A percentile compares a stretch with the other conserved stretches of the same genome.
phyloP scores from a whole-genome alignment of 92 coral and sea anemone genomes.

The Parazoanthus darwini region DNA sequence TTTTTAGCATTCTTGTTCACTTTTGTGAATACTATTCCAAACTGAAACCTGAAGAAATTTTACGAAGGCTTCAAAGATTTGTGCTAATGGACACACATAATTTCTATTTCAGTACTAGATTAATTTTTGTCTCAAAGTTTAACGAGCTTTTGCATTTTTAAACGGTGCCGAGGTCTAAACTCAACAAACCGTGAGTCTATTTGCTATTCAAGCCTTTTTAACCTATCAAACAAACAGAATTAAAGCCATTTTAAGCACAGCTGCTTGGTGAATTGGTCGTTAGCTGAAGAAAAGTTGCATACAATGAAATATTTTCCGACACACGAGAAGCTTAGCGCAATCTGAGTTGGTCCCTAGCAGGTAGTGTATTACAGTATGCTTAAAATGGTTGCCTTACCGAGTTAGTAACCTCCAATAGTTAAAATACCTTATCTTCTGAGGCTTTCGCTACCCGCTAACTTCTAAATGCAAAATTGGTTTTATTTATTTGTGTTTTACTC shows the following conservation, averaged over 20 bases:
- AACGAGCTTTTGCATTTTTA: slow-evolving; percentile 35
- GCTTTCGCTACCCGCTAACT: neutral
- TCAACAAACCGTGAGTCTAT: neutral
- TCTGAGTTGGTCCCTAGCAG: neutral
- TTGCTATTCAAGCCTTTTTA: slow-evolving; percentile 2
- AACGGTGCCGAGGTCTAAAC: slow-evolving; percentile 16
- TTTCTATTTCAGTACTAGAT: neutral
- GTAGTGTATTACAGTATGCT: neutral
- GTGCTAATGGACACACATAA: neutral
- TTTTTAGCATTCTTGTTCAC: neutral
- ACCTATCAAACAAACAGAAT: slow-evolving; percentile 12
- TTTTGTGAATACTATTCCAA: too few species aligned
- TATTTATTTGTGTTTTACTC: too few species aligned
- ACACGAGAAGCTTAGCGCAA: neutral
- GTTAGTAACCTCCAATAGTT: neutral
- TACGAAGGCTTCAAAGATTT: neutral
- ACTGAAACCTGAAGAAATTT: neutral
- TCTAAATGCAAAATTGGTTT: neutral
- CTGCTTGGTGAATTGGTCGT: neutral
- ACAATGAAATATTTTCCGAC: neutral
- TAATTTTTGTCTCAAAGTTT: slow-evolving; percentile 27
- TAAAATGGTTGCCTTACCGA: neutral
- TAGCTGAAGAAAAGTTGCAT: neutral
- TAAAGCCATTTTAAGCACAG: neutral
- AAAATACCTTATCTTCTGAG: neutral